Evolutionary conservation across 2,888 invertebrate genomes (phyloP).

Genomic region (Ecliptopera silaceata): DNA sequence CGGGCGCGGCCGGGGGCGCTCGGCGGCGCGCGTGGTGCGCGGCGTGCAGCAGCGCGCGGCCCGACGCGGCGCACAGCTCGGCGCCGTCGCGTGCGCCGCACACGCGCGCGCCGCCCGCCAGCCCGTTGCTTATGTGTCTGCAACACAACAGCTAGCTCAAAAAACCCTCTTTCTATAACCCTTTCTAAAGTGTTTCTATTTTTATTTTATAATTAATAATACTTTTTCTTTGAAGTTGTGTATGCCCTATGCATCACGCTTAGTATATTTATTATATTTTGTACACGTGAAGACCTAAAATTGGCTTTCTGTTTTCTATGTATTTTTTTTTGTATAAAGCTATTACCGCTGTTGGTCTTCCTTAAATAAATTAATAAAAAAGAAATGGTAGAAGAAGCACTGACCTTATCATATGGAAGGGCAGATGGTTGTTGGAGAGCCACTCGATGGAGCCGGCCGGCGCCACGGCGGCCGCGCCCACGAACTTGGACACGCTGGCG

Average conservation of each 20-base stretch:
- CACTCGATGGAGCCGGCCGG: conserved; percentile 52
- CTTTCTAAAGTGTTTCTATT: no score
- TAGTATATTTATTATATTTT: no score
- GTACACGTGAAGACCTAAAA: no score
- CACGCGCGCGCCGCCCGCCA: conserved; percentile 81
- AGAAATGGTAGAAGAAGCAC: no score
- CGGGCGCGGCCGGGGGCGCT: conserved; percentile 23
- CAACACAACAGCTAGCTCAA: background rate
- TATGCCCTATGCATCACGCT: no score
- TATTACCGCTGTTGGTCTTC: no score
- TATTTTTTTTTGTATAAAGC: no score
- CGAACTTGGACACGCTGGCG: conserved; percentile 61
- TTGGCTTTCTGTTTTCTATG: no score
- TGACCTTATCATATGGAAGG: conserved; percentile 66
- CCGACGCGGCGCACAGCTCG: conserved; percentile 65
- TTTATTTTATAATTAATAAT: no score
- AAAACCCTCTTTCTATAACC: no score
- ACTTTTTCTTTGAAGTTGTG: no score
- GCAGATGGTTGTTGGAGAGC: conserved; percentile 61
- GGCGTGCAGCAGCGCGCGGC: conserved; percentile 57
- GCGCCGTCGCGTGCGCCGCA: conserved; percentile 84
- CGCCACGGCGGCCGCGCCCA: conserved; percentile 61
- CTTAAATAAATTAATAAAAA: no score
- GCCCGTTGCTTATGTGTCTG: conserved; percentile 82
- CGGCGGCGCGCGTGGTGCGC: conserved; percentile 30